Evolutionary conservation across 2,888 invertebrate species (phyloP).

Genomic region (Pasiphila rectangulata): DNA sequence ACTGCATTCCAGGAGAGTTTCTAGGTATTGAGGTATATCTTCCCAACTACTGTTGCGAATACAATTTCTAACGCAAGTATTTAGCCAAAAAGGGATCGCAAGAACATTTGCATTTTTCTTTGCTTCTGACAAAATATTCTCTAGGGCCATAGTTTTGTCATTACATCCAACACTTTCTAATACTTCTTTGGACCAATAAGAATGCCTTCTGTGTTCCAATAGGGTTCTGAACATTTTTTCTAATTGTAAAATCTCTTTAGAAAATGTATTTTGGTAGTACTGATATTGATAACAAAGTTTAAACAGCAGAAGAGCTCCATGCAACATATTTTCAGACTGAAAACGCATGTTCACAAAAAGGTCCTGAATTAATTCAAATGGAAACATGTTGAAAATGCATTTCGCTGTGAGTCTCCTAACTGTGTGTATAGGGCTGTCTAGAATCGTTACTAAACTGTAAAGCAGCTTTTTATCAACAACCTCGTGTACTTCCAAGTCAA

Average conservation of each 20-base stretch:
- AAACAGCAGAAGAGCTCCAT: slow-evolving; percentile 59
- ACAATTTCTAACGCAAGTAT: slow-evolving; percentile 45
- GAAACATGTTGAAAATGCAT: slow-evolving; percentile 65
- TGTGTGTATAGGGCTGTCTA: slow-evolving; percentile 68
- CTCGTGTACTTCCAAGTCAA: slow-evolving; percentile 37
- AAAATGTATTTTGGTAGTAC: slow-evolving; percentile 21
- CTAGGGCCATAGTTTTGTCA: slow-evolving; percentile 32
- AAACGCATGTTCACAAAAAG: slow-evolving; percentile 35
- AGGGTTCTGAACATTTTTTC: slow-evolving; percentile 37
- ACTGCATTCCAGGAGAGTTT: slow-evolving; percentile 41
- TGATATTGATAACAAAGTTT: slow-evolving; percentile 47
- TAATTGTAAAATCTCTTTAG: slow-evolving; percentile 35
- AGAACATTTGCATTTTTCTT: slow-evolving; percentile 40
- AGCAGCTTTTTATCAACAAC: slow-evolving; percentile 44
- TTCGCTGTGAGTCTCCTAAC: slow-evolving; percentile 68
- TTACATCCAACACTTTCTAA: slow-evolving; percentile 43
- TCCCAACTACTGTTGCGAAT: slow-evolving; percentile 44
- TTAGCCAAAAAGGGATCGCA: slow-evolving; percentile 56
- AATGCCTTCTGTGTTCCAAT: slow-evolving; percentile 39
- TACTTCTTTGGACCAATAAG: slow-evolving; percentile 53
- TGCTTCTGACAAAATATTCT: slow-evolving; percentile 42
- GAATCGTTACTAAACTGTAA: slow-evolving; percentile 46
- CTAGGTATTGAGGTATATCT: slow-evolving; percentile 44
- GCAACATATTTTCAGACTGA: slow-evolving; percentile 58
- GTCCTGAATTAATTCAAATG: slow-evolving; percentile 45